Base-by-base conservation (phyloP, 1,140 invertebrate species). In the Trichonephila clavata region DNA sequence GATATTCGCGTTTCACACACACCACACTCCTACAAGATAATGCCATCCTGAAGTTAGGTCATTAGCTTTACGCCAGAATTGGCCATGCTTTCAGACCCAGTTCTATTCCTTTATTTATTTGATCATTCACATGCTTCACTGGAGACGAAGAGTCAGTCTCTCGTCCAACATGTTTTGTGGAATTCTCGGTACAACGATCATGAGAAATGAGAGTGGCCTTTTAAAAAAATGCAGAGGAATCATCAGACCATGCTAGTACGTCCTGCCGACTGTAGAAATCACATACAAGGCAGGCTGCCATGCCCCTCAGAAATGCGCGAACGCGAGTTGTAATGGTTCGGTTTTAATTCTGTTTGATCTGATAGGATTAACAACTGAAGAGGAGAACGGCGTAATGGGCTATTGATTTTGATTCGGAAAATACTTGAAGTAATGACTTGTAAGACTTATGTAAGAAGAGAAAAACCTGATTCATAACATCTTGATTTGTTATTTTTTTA, bases 121-220 rank as follows among this genome's bases (percentile, higher is more conserved):
- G 86, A 86, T 60, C 59, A 60, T 60, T 86, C 84, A 27, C 59
- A 86, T 59, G 84, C 84, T 86, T 86, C 84, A 86, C 57, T 32
- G 84, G 59, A 86, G 63, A 88, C 32, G 50, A 50, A 24, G 57
- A 24, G 61, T 50, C n/a, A 24, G 61, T 50, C n/a, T 61, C 43
- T 68, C 32, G 61, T 88, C 86, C 61, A 68, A 18, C 84, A n/a
- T 77, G 71, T 65, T 61, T 50, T 65, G 61, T 50, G 59, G 65
- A 71, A 88, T 68, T 65, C 68, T 68, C 86, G 63, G 18, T 50
- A 68, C 27, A 86, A 27, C 24, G 84, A 86, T 61, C 84, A 86
- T 27, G 59, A 24, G 84, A 86, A 86, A 60, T 16, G 32, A 32
- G 84, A 16, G 32, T 13, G 43, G 57, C n/a, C 8, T 32, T n/a